A percentile compares a stretch with the other conserved stretches of the same genome.
phyloP scores from a whole-genome alignment of 2,113 vertebrate species.

The Dendrocopos noguchii region DNA sequence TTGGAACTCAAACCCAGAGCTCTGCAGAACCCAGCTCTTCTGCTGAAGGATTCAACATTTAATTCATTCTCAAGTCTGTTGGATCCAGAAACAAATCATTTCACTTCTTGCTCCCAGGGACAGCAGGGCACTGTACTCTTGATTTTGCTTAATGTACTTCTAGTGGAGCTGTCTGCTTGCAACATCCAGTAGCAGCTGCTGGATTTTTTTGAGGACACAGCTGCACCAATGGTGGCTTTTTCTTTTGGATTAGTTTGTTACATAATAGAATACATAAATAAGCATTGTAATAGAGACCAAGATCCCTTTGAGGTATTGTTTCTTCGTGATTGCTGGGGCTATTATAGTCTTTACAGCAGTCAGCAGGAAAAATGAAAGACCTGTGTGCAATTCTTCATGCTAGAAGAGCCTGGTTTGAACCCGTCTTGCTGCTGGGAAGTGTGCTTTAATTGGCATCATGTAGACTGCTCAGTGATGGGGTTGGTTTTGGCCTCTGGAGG shows the following conservation, averaged over 20 bases:
- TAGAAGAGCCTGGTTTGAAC: conserved; percentile 11
- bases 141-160: background rate
- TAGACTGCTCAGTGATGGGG: background rate
- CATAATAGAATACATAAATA: conserved; percentile 25
- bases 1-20: background rate
- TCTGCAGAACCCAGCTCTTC: background rate
- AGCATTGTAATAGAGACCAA: background rate
- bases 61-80: background rate
- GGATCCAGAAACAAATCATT: background rate
- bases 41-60: background rate
- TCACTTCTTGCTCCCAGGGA: background rate
- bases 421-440: background rate
- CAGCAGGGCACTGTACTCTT: background rate
- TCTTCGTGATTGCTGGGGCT: background rate
- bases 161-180: background rate
- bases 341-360: background rate
- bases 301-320: conserved; percentile 49
- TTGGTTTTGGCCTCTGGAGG: background rate
- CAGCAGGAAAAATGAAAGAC: background rate
- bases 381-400: background rate
- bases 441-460: background rate
- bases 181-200: background rate
- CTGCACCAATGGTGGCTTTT: background rate
- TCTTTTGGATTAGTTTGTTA: conserved; percentile 2
- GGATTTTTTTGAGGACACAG: background rate